Conservation (phyloP, 2,797 vertebrate species). For the Rhynchonycteris naso region DNA sequence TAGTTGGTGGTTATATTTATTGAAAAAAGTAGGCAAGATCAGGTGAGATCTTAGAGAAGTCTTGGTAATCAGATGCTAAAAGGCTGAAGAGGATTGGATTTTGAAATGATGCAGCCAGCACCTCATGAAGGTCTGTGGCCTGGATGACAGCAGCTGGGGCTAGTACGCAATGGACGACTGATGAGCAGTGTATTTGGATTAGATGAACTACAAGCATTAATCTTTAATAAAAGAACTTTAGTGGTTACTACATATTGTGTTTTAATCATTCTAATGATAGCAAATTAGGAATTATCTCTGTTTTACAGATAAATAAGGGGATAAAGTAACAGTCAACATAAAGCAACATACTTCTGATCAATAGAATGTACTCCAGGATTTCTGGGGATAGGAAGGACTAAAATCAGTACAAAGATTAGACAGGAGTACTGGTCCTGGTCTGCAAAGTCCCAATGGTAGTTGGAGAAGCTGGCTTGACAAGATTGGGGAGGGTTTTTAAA, state of each 20-base stretch:
- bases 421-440: not conserved
- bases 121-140: no score
- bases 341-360: not conserved
- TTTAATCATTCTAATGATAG: not conserved
- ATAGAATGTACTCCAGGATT: not conserved
- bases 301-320: not conserved
- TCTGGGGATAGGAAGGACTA: not conserved
- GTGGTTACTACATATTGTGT: not conserved
- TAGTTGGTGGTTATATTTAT: not conserved
- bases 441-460: no score
- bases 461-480: not conserved
- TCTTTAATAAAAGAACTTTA: no score
- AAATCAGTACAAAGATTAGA: not conserved
- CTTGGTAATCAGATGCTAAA: not conserved
- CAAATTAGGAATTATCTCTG: not conserved
- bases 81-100: not conserved
- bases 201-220: not conserved
- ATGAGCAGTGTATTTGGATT: not conserved
- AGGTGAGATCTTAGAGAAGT: not conserved
- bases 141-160: not conserved
- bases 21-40: not conserved
- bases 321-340: not conserved
- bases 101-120: not conserved
- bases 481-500: not conserved
- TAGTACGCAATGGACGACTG: no score